Conservation (phyloP, 1,140 invertebrate genomes). For the Eufriesea mexicana region DNA sequence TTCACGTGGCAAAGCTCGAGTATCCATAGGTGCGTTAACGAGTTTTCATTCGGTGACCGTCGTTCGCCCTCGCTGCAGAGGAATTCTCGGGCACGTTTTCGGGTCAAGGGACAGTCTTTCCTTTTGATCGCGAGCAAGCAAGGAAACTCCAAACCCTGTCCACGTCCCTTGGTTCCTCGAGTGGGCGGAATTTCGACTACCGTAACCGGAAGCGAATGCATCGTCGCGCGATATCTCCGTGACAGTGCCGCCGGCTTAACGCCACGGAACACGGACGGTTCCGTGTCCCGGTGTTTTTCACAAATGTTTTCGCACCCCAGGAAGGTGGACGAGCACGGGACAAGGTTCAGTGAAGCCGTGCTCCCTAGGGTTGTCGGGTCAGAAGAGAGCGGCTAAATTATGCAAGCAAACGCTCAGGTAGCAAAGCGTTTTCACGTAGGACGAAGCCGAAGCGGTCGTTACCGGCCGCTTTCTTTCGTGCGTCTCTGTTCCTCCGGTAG, state of each 20-base stretch:
- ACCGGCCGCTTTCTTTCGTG: conserved; percentile 19
- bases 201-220: no score
- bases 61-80: no score
- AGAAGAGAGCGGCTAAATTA: conserved; percentile 60
- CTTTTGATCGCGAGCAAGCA: no score
- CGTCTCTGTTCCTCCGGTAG: not conserved
- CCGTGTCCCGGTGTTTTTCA: conserved; percentile 60
- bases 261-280: not conserved
- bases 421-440: conserved; percentile 52
- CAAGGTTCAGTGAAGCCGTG: conserved; percentile 57
- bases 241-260: not conserved
- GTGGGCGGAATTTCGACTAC: no score
- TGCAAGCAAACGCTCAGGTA: conserved; percentile 69
- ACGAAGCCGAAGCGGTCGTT: conserved; percentile 19
- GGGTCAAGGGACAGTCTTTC: no score
- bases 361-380: conserved; percentile 2
- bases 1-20: no score
- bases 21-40: no score
- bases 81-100: no score
- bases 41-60: no score
- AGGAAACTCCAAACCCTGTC: no score
- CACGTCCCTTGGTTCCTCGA: not conserved
- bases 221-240: no score
- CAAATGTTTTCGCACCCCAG: conserved; percentile 74
- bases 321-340: conserved; percentile 38